phyloP scores from a whole-genome alignment of 2,888 invertebrate species.

The Chymomyza caudatula region DNA sequence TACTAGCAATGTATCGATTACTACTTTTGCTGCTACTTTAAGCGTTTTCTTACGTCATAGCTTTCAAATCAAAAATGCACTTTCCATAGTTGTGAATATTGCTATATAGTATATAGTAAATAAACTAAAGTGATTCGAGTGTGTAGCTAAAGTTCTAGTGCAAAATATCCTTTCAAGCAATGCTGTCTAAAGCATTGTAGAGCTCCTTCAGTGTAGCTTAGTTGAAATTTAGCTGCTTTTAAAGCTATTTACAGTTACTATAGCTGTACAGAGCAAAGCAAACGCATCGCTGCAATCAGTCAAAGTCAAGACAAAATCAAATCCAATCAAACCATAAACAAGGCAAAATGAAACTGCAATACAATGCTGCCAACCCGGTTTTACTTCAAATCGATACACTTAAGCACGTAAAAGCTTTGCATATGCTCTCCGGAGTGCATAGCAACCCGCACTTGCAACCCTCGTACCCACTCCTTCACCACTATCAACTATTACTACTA shows the following conservation, averaged over 20 bases:
- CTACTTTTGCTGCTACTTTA: no score
- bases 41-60: no score
- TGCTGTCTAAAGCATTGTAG: no score
- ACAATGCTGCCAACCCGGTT: neutral
- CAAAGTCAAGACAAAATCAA: neutral
- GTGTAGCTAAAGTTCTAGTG: no score
- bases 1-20: no score
- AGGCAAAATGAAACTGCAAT: neutral
- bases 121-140: no score
- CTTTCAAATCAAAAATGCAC: no score
- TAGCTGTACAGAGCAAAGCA: no score
- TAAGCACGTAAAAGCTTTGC: constrained; percentile 54
- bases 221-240: neutral
- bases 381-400: constrained; percentile 37
- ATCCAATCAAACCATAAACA: neutral
- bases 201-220: no score
- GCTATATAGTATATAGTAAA: no score
- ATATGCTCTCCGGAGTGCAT: constrained; percentile 33
- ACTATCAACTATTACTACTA: constrained; percentile 8
- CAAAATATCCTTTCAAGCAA: no score
- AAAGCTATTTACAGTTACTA: neutral
- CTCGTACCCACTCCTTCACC: constrained; percentile 16
- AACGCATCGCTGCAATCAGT: neutral
- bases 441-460: constrained; percentile 8
- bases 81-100: no score